phyloP scores from a whole-genome alignment of 2,888 invertebrate genomes.

The Drosophila ezoana region DNA sequence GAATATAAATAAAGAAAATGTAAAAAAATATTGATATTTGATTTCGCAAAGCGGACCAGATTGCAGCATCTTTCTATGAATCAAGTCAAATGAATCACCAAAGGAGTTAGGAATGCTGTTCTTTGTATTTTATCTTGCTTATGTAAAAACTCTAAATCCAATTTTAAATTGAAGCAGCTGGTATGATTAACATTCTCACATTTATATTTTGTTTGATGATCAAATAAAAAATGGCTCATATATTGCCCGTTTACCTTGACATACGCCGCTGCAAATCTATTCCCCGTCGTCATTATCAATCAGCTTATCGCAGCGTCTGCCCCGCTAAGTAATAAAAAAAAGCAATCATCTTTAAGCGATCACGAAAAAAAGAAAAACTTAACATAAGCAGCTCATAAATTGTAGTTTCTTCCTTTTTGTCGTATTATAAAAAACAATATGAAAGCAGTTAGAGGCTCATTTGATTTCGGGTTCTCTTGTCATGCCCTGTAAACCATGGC shows the following conservation, averaged over 20 bases:
- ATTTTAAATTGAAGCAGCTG: slow-evolving; percentile 22
- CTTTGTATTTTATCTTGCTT: no score
- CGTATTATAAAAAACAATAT: slow-evolving; percentile 53
- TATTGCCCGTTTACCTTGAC: slow-evolving; percentile 26
- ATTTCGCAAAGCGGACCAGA: no score
- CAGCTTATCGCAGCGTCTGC: slow-evolving; percentile 44
- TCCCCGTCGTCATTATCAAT: slow-evolving; percentile 32
- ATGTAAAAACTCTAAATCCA: slow-evolving; percentile 13
- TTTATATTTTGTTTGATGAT: slow-evolving; percentile 12
- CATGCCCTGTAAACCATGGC: slow-evolving; percentile 14
- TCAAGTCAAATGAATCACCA: no score
- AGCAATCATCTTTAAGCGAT: slow-evolving; percentile 36
- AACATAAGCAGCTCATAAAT: slow-evolving; percentile 22
- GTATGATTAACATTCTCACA: slow-evolving; percentile 9
- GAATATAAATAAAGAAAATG: slow-evolving; percentile 73
- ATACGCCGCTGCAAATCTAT: slow-evolving; percentile 11
- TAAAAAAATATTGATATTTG: slow-evolving; percentile 21
- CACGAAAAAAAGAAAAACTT: slow-evolving; percentile 1
- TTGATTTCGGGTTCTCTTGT: slow-evolving; percentile 14
- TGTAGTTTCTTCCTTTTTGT: slow-evolving; percentile 48
- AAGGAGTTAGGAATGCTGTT: no score
- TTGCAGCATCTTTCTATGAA: no score
- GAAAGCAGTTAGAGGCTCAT: slow-evolving; percentile 36
- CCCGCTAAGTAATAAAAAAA: slow-evolving; percentile 36
- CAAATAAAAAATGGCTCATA: slow-evolving; percentile 10